Conservation (phyloP, 2,888 invertebrate genomes). For the Leptothorax acervorum region DNA sequence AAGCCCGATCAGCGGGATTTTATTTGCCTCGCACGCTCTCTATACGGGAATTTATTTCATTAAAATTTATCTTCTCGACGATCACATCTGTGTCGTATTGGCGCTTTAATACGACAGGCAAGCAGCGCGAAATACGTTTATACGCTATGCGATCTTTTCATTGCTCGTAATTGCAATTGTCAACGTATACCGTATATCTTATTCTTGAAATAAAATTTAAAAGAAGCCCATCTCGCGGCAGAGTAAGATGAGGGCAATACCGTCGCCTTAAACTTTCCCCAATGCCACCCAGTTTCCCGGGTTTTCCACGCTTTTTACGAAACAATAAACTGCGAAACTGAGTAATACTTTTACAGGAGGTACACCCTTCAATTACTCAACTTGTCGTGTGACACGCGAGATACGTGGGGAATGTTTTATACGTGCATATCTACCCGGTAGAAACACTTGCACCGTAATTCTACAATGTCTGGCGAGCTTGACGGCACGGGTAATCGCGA, state of each 20-base stretch:
- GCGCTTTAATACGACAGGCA: conserved; percentile 13
- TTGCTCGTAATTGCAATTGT: conserved; percentile 11
- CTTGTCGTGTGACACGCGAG: conserved; percentile 46
- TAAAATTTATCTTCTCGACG: conserved; percentile 44
- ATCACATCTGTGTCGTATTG: conserved; percentile 10
- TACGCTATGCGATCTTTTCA: background rate
- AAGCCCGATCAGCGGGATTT: conserved; percentile 48
- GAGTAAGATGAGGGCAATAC: background rate
- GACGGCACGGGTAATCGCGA: conserved; percentile 26
- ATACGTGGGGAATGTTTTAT: conserved; percentile 36
- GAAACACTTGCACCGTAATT: conserved; percentile 27
- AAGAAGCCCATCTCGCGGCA: background rate
- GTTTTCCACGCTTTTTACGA: conserved; percentile 23
- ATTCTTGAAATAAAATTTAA: background rate
- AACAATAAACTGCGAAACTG: conserved; percentile 35
- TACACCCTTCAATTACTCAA: conserved; percentile 48
- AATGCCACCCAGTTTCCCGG: background rate
- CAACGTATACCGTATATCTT: conserved; percentile 5
- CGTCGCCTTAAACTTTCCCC: conserved; percentile 37
- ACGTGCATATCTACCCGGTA: conserved; percentile 26
- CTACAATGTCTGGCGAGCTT: conserved; percentile 17
- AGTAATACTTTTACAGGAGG: conserved; percentile 30
- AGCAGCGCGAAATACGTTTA: background rate
- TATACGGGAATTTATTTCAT: conserved; percentile 43
- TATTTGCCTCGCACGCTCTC: conserved; percentile 18